Percentiles rank a stretch among this genome's conserved stretches.
Evolutionary conservation across 2,113 vertebrate species (phyloP).

Genomic region (Sturnira hondurensis): DNA sequence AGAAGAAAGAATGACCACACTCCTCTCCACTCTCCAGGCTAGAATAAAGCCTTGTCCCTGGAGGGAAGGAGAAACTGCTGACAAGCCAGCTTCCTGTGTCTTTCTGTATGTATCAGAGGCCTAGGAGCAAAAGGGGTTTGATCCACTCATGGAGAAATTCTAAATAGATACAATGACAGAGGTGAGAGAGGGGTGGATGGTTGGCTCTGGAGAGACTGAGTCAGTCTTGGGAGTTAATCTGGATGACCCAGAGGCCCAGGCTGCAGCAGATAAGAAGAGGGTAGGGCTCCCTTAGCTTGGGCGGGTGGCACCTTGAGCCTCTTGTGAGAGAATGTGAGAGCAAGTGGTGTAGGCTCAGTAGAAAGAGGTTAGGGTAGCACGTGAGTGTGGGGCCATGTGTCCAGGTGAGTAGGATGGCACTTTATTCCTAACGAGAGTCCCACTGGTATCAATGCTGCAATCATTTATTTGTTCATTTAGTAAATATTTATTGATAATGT

Average conservation of each 20-base stretch:
- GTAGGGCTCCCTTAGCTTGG: not conserved
- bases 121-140: not conserved
- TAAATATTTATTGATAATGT: not conserved
- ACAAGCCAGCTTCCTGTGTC: not conserved
- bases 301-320: not conserved
- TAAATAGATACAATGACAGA: not conserved
- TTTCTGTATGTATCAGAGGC: not conserved
- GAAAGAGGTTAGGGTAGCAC: not conserved
- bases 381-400: not conserved
- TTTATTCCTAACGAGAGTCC: not conserved
- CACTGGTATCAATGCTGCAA: not conserved
- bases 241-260: constrained; percentile 8
- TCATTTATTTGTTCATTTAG: not conserved
- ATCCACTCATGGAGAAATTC: not conserved
- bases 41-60: not conserved
- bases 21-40: not conserved
- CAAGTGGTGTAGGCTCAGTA: not conserved
- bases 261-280: constrained; percentile 41
- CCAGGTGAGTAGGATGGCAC: not conserved
- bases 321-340: not conserved
- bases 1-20: not conserved
- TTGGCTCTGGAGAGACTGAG: not conserved
- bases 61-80: not conserved
- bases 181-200: not conserved
- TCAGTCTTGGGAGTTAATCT: constrained; percentile 41